Conservation (phyloP, 2,888 invertebrate genomes). For the Watsonalla binaria region DNA sequence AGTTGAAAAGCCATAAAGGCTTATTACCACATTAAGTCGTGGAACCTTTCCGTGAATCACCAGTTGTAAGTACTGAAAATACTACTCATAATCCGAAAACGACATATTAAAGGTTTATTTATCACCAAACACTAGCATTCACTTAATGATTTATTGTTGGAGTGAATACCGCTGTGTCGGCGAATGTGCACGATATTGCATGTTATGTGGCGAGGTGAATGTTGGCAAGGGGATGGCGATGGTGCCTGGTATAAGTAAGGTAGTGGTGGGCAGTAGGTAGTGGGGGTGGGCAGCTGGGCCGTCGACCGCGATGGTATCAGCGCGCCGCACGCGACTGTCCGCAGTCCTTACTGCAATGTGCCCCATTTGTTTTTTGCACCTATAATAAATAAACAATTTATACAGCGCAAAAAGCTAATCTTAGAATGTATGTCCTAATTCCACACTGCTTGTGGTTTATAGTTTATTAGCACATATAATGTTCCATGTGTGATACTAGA, state of each 20-base stretch:
- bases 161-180: not conserved
- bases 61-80: too few relatives aligned
- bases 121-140: not conserved
- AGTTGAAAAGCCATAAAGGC: too few relatives aligned
- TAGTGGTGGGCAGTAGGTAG: not conserved
- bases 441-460: not conserved
- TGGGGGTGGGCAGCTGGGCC: conserved; percentile 9
- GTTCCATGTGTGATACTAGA: not conserved
- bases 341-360: conserved; percentile 28
- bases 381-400: conserved; percentile 34
- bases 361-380: conserved; percentile 36
- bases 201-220: not conserved
- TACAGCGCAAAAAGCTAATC: conserved; percentile 22
- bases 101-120: not conserved
- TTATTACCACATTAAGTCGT: too few relatives aligned
- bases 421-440: conserved; percentile 11
- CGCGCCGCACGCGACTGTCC: conserved; percentile 11
- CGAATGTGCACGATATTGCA: not conserved
- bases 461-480: not conserved
- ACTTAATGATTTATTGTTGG: not conserved
- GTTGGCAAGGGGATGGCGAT: conserved; percentile 10
- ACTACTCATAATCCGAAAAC: too few relatives aligned
- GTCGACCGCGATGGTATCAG: conserved; percentile 33
- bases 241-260: conserved; percentile 4
- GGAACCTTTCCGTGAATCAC: too few relatives aligned